phyloP scores from a whole-genome alignment of 1,140 invertebrate genomes.

The Lepidotrigona ventralis region DNA sequence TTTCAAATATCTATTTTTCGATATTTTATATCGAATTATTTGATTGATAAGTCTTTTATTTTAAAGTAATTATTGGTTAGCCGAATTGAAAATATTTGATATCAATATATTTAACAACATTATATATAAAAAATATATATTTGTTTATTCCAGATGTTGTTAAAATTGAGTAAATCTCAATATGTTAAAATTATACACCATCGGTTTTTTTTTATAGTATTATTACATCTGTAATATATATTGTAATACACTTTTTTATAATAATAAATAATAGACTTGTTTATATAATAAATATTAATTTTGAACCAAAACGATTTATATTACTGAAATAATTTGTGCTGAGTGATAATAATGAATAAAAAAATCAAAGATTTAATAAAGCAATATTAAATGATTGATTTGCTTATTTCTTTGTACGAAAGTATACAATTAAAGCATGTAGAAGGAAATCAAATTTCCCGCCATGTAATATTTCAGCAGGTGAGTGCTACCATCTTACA shows the following conservation, averaged over 20 bases:
- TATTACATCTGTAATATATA: neutral
- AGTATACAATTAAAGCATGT: neutral
- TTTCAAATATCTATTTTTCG: neutral
- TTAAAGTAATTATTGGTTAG: too few relatives aligned
- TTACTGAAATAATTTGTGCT: neutral
- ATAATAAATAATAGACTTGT: neutral
- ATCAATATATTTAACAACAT: neutral
- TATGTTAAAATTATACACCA: neutral
- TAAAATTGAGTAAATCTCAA: neutral
- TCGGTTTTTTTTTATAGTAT: too few relatives aligned
- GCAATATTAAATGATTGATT: neutral
- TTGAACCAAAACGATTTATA: neutral
- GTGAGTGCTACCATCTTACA: constrained; percentile 25
- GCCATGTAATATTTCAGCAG: neutral
- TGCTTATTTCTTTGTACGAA: too few relatives aligned
- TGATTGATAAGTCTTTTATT: too few relatives aligned
- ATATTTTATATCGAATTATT: neutral
- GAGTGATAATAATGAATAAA: neutral
- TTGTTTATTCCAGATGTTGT: neutral
- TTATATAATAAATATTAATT: neutral
- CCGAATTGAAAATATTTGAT: neutral
- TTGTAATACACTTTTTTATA: neutral
- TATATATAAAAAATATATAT: neutral
- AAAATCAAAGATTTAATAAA: neutral
- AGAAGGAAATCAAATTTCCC: constrained; percentile 14